phyloP scores from a whole-genome alignment of 2,113 vertebrate genomes.

The Pelobates fuscus region DNA sequence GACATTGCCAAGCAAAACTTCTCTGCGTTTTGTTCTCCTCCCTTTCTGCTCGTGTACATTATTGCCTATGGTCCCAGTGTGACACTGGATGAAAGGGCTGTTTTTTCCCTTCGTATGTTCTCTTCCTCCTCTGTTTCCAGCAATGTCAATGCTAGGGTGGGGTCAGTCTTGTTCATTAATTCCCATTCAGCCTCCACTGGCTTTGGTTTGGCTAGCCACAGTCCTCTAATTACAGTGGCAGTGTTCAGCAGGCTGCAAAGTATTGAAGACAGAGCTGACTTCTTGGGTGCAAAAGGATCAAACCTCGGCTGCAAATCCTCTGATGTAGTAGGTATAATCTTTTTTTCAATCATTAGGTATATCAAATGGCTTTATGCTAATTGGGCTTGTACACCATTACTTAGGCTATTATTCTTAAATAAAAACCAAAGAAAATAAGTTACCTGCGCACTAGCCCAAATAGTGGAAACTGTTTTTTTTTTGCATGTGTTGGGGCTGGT shows the following conservation, averaged over 20 bases:
- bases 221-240: slow-evolving; percentile 31
- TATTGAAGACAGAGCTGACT: background rate
- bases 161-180: slow-evolving; percentile 60
- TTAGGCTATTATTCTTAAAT: too few relatives aligned
- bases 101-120: background rate
- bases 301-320: background rate
- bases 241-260: slow-evolving; percentile 2
- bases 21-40: slow-evolving; percentile 45
- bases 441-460: too few relatives aligned
- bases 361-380: too few relatives aligned
- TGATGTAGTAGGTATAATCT: slow-evolving; percentile 3
- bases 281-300: background rate
- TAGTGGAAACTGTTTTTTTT: too few relatives aligned
- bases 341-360: background rate
- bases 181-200: slow-evolving; percentile 52
- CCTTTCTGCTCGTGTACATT: slow-evolving; percentile 56
- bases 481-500: too few relatives aligned
- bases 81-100: background rate
- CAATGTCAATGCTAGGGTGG: slow-evolving; percentile 66
- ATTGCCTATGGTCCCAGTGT: slow-evolving; percentile 35
- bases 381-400: too few relatives aligned
- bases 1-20: slow-evolving; percentile 29
- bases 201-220: slow-evolving; percentile 56
- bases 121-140: slow-evolving; percentile 50
- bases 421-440: too few relatives aligned